Percentiles rank a stretch among this genome's conserved stretches.
These are phyloP conservation scores for Gari tellinella DNA, from an alignment of 2,888 invertebrate genomes.

Conservation along the genomic window DNA sequence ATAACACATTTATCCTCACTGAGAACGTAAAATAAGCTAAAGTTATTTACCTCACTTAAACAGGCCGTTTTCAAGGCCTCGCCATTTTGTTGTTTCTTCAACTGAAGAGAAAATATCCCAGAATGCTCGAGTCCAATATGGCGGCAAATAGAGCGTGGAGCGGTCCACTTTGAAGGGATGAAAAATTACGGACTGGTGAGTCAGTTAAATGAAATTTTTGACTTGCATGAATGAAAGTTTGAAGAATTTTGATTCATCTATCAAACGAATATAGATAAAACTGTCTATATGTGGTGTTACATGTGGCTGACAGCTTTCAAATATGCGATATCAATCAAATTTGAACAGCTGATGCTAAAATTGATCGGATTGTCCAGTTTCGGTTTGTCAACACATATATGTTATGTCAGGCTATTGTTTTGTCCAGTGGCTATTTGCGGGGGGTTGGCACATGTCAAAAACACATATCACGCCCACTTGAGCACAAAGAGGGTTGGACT, in stretches of 20 bases:
- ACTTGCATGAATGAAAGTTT: conserved; percentile 31
- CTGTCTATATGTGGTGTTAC: conserved; percentile 10
- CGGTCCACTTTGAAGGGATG: conserved; percentile 30
- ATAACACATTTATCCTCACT: background rate
- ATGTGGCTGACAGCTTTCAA: conserved; percentile 12
- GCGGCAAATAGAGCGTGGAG: conserved; percentile 59
- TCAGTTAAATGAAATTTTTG: conserved; percentile 37
- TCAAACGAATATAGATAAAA: conserved; percentile 10
- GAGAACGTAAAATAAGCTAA: conserved; percentile 22
- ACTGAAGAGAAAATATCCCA: conserved; percentile 52
- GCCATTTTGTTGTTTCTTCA: conserved; percentile 63
- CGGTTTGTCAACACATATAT: conserved; percentile 33
- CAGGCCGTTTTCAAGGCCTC: conserved; percentile 46
- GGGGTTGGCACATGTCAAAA: conserved; percentile 65
- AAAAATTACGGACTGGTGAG: conserved; percentile 44
- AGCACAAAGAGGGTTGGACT: conserved; percentile 60
- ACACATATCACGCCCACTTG: conserved; percentile 60
- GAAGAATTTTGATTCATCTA: conserved; percentile 34
- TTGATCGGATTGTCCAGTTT: conserved; percentile 24
- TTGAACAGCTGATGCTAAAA: conserved; percentile 13
- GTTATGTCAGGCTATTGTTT: conserved; percentile 64
- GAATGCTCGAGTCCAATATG: conserved; percentile 62
- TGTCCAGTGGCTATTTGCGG: conserved; percentile 58
- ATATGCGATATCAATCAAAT: background rate
- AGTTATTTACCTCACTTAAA: conserved; percentile 55